A percentile compares a stretch with the other conserved stretches of the same genome.
Evolutionary conservation across 2,113 vertebrate species (phyloP).

Genomic region (Varanus komodoensis): DNA sequence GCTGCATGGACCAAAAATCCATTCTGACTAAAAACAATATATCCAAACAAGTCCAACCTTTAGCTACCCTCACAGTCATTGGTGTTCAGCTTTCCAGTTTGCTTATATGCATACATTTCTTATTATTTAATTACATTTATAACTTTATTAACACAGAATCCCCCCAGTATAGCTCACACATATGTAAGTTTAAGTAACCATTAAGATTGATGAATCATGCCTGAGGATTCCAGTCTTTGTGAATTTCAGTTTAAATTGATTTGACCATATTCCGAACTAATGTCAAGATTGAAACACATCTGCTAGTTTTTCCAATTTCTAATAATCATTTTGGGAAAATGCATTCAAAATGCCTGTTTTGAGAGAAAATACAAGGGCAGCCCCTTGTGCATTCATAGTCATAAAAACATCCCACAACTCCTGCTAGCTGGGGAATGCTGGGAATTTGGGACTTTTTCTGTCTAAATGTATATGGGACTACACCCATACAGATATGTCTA

Average conservation of each 20-base stretch:
- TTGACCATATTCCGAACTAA: not conserved
- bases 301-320: not conserved
- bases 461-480: too few species aligned
- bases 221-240: not conserved
- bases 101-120: not conserved
- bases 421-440: too few species aligned
- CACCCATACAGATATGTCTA: not conserved
- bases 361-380: not conserved
- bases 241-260: not conserved
- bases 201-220: not conserved
- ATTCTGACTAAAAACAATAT: too few species aligned
- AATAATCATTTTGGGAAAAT: not conserved
- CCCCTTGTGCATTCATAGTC: too few species aligned
- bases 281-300: not conserved
- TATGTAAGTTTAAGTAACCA: not conserved
- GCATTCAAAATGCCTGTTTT: not conserved
- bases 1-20: too few species aligned
- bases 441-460: too few species aligned
- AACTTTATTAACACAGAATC: not conserved
- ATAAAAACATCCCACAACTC: too few species aligned
- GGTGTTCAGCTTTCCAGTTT: not conserved
- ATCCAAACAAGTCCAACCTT: too few species aligned
- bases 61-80: not conserved
- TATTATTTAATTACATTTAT: too few species aligned
- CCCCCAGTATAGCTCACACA: not conserved